Conservation (phyloP, 1,140 invertebrate species). For the Trachelipus rathkii region DNA sequence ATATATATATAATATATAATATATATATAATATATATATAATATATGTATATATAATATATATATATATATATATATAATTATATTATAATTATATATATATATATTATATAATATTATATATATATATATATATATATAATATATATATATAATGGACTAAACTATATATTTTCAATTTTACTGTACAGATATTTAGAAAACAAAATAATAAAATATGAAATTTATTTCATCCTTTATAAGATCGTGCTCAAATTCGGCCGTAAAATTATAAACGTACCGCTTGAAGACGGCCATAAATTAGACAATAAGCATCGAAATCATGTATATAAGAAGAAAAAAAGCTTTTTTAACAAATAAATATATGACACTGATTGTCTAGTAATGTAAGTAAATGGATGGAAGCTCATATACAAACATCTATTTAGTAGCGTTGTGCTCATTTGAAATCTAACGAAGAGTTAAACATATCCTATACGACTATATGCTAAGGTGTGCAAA, state of each 20-base stretch:
- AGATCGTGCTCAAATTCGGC: not conserved
- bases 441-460: not conserved
- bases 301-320: slow-evolving; percentile 6
- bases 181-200: slow-evolving; percentile 9
- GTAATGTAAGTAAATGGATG: slow-evolving; percentile 7
- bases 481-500: too few species aligned
- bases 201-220: slow-evolving; percentile 12
- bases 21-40: too few species aligned
- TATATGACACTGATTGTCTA: not conserved
- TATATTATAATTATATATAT: too few species aligned
- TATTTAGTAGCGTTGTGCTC: not conserved
- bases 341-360: slow-evolving; percentile 1
- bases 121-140: too few species aligned
- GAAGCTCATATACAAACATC: slow-evolving; percentile 7
- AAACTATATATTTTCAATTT: slow-evolving; percentile 12
- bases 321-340: not conserved
- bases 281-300: not conserved
- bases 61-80: too few species aligned
- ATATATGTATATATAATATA: too few species aligned
- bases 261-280: not conserved
- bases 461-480: not conserved
- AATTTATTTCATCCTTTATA: not conserved
- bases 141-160: not conserved
- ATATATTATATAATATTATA: too few species aligned
- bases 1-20: too few species aligned